These are phyloP conservation scores for Oscheius sp. DNA, from an alignment of 1,140 invertebrate genomes.

Conservation along the genomic window DNA sequence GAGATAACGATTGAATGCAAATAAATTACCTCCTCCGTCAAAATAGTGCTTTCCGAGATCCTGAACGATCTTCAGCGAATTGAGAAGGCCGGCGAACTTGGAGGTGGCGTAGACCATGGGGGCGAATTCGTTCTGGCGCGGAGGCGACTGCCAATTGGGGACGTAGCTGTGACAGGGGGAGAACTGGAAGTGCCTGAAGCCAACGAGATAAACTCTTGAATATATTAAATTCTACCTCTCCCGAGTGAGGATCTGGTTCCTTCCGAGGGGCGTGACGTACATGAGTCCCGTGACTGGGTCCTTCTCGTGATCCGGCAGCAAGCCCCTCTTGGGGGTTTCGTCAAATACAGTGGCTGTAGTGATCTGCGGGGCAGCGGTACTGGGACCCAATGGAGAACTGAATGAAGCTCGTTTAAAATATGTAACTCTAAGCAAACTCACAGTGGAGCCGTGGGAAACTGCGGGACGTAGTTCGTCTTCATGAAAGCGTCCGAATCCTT, in stretches of 20 bases:
- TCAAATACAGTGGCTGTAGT: not conserved
- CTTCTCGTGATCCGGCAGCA: slow-evolving; percentile 19
- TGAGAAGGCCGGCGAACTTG: not conserved
- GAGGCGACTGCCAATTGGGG: not conserved
- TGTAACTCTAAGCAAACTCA: not conserved
- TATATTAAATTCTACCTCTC: slow-evolving; percentile 13
- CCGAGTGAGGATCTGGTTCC: slow-evolving; percentile 9
- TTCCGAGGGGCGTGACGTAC: slow-evolving; percentile 9
- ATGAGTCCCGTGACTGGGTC: slow-evolving; percentile 6
- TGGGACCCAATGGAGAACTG: not conserved
- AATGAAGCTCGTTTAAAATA: not conserved
- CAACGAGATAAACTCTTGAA: not conserved
- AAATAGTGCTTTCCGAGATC: slow-evolving; percentile 15
- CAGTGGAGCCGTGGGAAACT: too few species aligned
- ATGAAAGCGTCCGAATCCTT: not conserved
- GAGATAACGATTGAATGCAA: not conserved
- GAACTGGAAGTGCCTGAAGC: slow-evolving; percentile 23
- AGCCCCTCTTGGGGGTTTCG: slow-evolving; percentile 24
- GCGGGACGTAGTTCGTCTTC: not conserved
- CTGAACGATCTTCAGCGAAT: not conserved
- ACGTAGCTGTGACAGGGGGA: slow-evolving; percentile 11
- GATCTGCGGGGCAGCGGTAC: too few species aligned
- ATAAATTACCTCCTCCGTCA: not conserved
- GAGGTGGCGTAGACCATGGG: not conserved
- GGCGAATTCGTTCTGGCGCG: slow-evolving; percentile 13